phyloP scores from a whole-genome alignment of 2,113 vertebrate species.

The Tragelaphus imberbis region DNA sequence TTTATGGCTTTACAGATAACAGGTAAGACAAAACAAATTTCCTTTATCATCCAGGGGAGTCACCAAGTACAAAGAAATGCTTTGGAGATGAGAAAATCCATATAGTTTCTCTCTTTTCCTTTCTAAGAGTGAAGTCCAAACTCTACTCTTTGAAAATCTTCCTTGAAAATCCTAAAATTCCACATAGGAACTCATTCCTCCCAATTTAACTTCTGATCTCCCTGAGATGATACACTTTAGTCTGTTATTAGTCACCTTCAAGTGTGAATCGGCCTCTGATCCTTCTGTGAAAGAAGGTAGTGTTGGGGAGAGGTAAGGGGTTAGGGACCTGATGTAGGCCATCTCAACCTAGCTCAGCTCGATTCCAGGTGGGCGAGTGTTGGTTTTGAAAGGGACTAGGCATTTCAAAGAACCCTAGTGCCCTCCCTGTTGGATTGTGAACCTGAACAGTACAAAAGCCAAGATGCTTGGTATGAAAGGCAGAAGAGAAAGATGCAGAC shows the following conservation, averaged over 20 bases:
- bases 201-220: background rate
- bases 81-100: background rate
- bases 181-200: background rate
- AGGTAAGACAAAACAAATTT: background rate
- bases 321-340: background rate
- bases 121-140: background rate
- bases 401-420: background rate
- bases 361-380: background rate
- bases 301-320: background rate
- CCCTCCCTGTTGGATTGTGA: background rate
- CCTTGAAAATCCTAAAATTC: background rate
- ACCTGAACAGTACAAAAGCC: background rate
- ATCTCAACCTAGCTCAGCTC: background rate
- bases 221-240: background rate
- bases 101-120: background rate
- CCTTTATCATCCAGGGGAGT: background rate
- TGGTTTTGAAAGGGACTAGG: background rate
- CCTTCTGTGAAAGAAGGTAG: background rate
- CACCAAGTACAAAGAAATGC: background rate
- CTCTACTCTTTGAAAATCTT: background rate
- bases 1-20: background rate
- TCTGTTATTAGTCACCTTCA: slow-evolving; percentile 2
- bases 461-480: background rate
- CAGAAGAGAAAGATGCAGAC: background rate
- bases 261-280: background rate